A percentile compares a stretch with the other conserved stretches of the same genome.
phyloP scores from a whole-genome alignment of 2,888 invertebrate species.

The Teleiodes luculella region DNA sequence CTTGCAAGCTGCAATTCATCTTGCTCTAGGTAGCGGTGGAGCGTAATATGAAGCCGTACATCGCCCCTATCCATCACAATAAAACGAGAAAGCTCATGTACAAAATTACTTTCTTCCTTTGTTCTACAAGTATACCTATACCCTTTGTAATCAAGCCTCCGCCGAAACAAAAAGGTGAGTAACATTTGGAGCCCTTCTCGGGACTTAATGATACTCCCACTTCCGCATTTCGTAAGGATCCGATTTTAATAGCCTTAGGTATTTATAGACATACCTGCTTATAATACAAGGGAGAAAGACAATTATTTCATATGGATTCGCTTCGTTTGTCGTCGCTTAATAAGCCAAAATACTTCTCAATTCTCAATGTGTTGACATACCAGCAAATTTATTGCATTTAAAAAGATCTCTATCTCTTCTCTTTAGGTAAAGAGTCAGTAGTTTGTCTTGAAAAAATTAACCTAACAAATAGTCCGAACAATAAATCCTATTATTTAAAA shows the following conservation, averaged over 20 bases:
- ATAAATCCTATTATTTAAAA: too few species aligned
- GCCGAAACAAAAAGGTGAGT: constrained; percentile 37
- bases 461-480: too few species aligned
- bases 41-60: constrained; percentile 21
- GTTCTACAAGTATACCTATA: constrained; percentile 35
- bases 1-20: constrained; percentile 24
- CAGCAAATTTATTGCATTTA: too few species aligned
- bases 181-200: constrained; percentile 49
- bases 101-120: constrained; percentile 46
- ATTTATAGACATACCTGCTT: too few species aligned
- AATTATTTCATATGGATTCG: too few species aligned
- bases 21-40: not conserved
- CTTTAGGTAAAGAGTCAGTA: too few species aligned
- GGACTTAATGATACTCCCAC: constrained; percentile 38
- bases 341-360: too few species aligned
- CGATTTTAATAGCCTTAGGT: not conserved
- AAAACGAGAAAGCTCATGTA: constrained; percentile 30
- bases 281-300: too few species aligned
- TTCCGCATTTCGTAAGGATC: constrained; percentile 1
- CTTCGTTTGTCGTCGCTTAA: too few species aligned
- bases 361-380: too few species aligned
- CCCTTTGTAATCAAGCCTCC: constrained; percentile 32
- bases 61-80: constrained; percentile 33
- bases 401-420: too few species aligned
- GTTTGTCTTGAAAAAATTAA: too few species aligned